A percentile compares a stretch with the other conserved stretches of the same genome.
These are phyloP conservation scores for Microtus montanus DNA, from an alignment of 2,113 vertebrate species.

Conservation along the genomic window DNA sequence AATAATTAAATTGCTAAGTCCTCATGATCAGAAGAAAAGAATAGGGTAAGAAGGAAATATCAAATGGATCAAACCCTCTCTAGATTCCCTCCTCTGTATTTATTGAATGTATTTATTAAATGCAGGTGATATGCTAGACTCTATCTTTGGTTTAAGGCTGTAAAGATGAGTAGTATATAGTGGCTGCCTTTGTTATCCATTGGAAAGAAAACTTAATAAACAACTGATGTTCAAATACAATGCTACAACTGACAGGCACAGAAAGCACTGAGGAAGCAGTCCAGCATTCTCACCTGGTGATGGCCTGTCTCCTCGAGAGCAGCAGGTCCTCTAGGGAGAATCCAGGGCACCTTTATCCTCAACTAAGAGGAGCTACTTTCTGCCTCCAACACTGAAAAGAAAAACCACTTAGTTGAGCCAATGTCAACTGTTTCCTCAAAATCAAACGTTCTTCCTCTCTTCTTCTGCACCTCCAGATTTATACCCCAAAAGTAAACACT, in stretches of 20 bases:
- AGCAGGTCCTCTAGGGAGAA: neutral
- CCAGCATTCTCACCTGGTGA: neutral
- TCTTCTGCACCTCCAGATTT: neutral
- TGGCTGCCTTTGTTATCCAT: neutral
- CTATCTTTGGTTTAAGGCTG: neutral
- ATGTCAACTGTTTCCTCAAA: conserved; percentile 8
- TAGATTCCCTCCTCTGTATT: neutral
- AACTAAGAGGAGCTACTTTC: neutral
- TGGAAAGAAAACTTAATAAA: conserved; percentile 14
- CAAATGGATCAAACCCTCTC: neutral
- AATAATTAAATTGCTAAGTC: conserved; percentile 2
- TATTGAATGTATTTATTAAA: neutral
- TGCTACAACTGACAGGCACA: neutral
- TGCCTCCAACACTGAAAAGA: neutral
- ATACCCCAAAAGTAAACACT: neutral
- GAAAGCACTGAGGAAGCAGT: neutral
- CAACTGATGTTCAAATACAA: neutral
- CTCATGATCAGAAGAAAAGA: conserved; percentile 1
- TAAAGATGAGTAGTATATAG: neutral
- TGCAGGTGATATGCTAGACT: neutral
- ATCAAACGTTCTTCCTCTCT: neutral
- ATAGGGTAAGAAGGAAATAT: neutral
- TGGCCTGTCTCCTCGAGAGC: neutral
- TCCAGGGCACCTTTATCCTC: neutral
- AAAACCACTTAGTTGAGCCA: conserved; percentile 2